Conservation (phyloP, 2,888 invertebrate species). For the Phengaris alcon region DNA sequence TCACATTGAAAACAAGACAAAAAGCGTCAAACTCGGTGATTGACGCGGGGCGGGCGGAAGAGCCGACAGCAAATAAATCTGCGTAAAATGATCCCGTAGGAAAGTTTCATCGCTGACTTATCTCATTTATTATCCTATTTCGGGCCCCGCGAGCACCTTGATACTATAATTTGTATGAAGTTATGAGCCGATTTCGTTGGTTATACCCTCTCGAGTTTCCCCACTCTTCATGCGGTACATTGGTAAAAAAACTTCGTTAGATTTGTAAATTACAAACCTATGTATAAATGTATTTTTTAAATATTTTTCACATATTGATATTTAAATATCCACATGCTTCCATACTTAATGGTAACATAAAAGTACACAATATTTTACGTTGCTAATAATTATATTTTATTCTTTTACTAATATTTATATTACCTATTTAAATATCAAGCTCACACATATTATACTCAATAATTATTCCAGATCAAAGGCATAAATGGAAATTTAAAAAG, state of each 20-base stretch:
- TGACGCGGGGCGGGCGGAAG: conserved; percentile 37
- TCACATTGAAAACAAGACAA: conserved; percentile 38
- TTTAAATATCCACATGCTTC: no score
- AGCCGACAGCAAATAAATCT: conserved; percentile 32
- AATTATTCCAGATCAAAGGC: no score
- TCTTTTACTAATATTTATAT: no score
- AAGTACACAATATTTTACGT: no score
- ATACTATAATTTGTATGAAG: conserved; percentile 20
- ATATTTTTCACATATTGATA: no score
- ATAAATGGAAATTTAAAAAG: no score
- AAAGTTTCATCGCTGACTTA: conserved; percentile 24
- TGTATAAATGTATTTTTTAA: no score
- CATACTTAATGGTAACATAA: no score
- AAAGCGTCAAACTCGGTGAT: conserved; percentile 38
- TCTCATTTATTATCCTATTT: conserved; percentile 29
- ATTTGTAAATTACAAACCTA: neutral
- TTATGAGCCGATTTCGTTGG: conserved; percentile 10
- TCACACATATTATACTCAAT: no score
- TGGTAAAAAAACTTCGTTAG: neutral
- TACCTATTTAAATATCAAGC: no score
- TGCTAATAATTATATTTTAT: no score
- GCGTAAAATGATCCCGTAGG: conserved; percentile 1
- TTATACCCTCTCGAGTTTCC: neutral
- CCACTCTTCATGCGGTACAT: neutral
- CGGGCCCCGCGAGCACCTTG: conserved; percentile 7